phyloP scores from a whole-genome alignment of 2,888 invertebrate species.

The Drosophila infuscata region DNA sequence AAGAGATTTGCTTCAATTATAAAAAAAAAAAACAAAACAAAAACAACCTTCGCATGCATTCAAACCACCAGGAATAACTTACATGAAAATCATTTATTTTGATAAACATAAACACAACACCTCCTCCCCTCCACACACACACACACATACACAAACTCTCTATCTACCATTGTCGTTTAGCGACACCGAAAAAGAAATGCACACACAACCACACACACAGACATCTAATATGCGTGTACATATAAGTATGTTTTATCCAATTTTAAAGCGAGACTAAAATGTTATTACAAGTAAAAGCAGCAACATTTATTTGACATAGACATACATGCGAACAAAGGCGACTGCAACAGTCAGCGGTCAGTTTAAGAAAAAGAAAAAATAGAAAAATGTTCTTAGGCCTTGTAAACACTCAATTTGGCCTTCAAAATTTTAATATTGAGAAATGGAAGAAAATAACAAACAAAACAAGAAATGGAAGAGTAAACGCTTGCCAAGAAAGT shows the following conservation, averaged over 20 bases:
- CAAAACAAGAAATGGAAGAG: slow-evolving; percentile 23
- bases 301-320: slow-evolving; percentile 41
- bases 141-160: slow-evolving; percentile 11
- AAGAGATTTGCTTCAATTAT: slow-evolving; percentile 71
- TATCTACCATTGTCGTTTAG: slow-evolving; percentile 39
- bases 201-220: slow-evolving; percentile 10
- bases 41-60: slow-evolving; percentile 59
- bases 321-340: slow-evolving; percentile 29
- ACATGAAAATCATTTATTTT: slow-evolving; percentile 58
- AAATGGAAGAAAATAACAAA: slow-evolving; percentile 39
- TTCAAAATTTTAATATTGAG: slow-evolving; percentile 44
- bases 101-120: slow-evolving; percentile 30
- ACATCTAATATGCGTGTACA: slow-evolving; percentile 45
- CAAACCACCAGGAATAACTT: slow-evolving; percentile 65
- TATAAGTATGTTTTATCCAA: slow-evolving; percentile 65
- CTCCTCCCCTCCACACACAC: background rate
- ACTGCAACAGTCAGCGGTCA: slow-evolving; percentile 22
- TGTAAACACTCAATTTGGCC: slow-evolving; percentile 57
- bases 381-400: slow-evolving; percentile 34
- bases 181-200: slow-evolving; percentile 17
- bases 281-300: slow-evolving; percentile 46
- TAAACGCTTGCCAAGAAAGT: slow-evolving; percentile 72
- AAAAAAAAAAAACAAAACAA: slow-evolving; percentile 11
- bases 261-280: slow-evolving; percentile 62
- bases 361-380: slow-evolving; percentile 23